Evolutionary conservation across 2,888 invertebrate species (phyloP).

Genomic region (Mimumesa dahlbomi): DNA sequence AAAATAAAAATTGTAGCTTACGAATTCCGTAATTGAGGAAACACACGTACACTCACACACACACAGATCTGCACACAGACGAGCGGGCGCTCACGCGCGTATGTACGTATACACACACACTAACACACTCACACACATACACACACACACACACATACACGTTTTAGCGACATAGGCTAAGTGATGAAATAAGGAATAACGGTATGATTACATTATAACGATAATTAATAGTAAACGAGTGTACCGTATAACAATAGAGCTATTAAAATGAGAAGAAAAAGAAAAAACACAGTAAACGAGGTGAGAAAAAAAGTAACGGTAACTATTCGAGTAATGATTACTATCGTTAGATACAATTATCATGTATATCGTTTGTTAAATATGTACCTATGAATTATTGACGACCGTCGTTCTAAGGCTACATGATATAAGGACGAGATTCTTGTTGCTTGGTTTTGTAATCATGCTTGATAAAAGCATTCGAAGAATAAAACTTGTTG

Average conservation of each 20-base stretch:
- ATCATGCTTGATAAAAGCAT: constrained; percentile 79
- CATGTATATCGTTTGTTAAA: constrained; percentile 76
- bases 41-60: no score
- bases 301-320: constrained; percentile 33
- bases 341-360: constrained; percentile 69
- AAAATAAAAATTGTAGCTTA: constrained; percentile 44
- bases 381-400: constrained; percentile 72
- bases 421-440: constrained; percentile 72
- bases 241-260: constrained; percentile 62
- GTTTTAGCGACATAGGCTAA: constrained; percentile 51
- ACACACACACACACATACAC: no score
- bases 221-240: constrained; percentile 53
- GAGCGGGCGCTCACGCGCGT: no score
- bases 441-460: constrained; percentile 81
- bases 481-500: constrained; percentile 78
- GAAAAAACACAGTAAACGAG: no score
- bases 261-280: constrained; percentile 38
- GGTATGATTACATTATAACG: constrained; percentile 51
- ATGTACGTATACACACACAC: no score
- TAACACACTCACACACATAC: no score
- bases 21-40: constrained; percentile 42
- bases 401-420: constrained; percentile 72
- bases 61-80: no score
- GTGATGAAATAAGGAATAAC: constrained; percentile 33
- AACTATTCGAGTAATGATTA: constrained; percentile 67